Conservation (phyloP, 2,113 vertebrate genomes). For the Phodopus roborovskii region DNA sequence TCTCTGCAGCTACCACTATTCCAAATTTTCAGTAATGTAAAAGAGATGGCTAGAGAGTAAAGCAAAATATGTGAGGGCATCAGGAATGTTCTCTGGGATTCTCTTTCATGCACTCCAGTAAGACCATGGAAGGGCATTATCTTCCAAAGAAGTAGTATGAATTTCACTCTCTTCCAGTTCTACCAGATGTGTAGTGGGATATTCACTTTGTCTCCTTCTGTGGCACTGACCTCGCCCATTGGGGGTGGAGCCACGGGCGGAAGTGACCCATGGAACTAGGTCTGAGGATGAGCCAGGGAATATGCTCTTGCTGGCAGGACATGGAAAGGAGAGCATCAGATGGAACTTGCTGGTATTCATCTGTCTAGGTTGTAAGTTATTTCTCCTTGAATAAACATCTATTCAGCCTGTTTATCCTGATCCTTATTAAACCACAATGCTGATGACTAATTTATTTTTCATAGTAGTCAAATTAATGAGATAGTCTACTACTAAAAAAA, state of each 20-base stretch:
- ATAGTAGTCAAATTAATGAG: not conserved
- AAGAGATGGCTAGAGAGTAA: slow-evolving; percentile 26
- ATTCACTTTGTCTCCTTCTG: too few species aligned
- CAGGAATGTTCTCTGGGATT: not conserved
- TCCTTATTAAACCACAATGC: too few species aligned
- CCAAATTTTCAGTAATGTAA: not conserved
- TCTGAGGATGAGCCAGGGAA: too few species aligned
- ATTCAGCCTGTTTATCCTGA: too few species aligned
- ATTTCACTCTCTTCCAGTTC: not conserved
- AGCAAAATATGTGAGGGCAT: not conserved
- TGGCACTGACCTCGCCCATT: too few species aligned
- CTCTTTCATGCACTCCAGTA: not conserved
- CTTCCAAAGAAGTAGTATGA: slow-evolving; percentile 7
- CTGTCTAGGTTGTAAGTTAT: too few species aligned
- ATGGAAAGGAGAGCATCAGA: too few species aligned
- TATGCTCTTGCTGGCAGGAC: too few species aligned
- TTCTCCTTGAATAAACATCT: too few species aligned
- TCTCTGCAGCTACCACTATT: not conserved
- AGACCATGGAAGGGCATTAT: not conserved
- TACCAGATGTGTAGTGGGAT: not conserved
- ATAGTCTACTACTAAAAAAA: not conserved
- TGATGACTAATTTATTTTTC: slow-evolving; percentile 19
- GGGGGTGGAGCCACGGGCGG: too few species aligned
- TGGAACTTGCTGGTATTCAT: too few species aligned
- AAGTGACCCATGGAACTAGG: too few species aligned